Evolutionary conservation across 2,888 invertebrate species (phyloP).

Genomic region (Apodemia duryi): DNA sequence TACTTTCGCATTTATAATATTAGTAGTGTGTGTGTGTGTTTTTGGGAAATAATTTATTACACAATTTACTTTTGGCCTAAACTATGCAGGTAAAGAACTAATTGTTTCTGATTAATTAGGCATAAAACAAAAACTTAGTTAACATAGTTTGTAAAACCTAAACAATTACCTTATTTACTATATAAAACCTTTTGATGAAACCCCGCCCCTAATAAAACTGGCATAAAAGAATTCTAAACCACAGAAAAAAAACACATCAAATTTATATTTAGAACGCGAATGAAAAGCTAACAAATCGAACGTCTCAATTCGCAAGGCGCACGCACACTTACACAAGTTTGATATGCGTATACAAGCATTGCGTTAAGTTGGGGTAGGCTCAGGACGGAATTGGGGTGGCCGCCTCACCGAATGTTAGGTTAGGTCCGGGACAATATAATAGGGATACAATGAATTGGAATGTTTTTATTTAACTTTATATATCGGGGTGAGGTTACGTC

Average conservation of each 20-base stretch:
- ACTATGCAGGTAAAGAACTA: no score
- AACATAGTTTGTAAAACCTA: no score
- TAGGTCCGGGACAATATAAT: slow-evolving; percentile 65
- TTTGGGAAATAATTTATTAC: no score
- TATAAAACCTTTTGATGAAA: background rate
- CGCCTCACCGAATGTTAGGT: slow-evolving; percentile 63
- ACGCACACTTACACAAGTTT: slow-evolving; percentile 30
- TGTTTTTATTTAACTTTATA: slow-evolving; percentile 24
- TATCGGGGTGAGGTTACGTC: no score
- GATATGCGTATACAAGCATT: slow-evolving; percentile 30
- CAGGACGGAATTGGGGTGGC: slow-evolving; percentile 69
- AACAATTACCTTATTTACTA: background rate
- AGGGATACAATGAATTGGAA: slow-evolving; percentile 38
- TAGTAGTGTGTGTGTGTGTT: no score
- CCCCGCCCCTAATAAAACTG: slow-evolving; percentile 2
- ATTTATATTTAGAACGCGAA: slow-evolving; percentile 33
- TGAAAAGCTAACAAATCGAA: slow-evolving; percentile 38
- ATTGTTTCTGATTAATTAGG: no score
- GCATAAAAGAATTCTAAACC: slow-evolving; percentile 16
- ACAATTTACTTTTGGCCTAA: no score
- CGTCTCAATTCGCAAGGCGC: slow-evolving; percentile 37
- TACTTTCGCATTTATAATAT: no score
- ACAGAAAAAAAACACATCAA: slow-evolving; percentile 19
- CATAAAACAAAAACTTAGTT: no score
- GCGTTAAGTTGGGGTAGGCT: slow-evolving; percentile 66